Evolutionary conservation across 2,113 vertebrate genomes (phyloP).

Genomic region (Ellobius talpinus): DNA sequence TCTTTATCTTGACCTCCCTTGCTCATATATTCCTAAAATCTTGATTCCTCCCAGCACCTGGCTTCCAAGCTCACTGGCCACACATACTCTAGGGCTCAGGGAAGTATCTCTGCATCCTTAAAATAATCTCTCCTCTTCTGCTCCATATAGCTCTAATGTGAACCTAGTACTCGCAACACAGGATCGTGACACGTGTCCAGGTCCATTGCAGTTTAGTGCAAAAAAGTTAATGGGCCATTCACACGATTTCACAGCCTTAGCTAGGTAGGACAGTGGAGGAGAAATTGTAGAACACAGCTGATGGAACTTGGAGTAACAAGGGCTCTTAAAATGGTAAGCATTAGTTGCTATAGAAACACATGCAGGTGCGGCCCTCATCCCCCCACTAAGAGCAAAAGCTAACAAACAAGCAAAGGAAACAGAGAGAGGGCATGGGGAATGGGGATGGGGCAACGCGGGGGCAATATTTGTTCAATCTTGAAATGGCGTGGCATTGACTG

Average conservation of each 20-base stretch:
- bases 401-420: background rate
- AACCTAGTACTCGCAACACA: constrained; percentile 16
- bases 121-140: constrained; percentile 9
- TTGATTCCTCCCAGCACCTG: background rate
- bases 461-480: background rate
- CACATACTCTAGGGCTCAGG: background rate
- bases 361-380: background rate
- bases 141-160: constrained; percentile 8
- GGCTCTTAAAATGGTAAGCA: background rate
- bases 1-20: no score
- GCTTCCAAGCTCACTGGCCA: background rate
- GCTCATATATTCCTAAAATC: no score
- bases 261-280: background rate
- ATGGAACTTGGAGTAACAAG: background rate
- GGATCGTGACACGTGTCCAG: background rate
- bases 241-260: background rate
- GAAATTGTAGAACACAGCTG: background rate
- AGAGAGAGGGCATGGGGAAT: background rate
- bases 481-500: background rate
- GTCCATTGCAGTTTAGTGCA: background rate
- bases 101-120: constrained; percentile 20
- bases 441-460: background rate
- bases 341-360: constrained; percentile 38
- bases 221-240: background rate
- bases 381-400: background rate